These are phyloP conservation scores for Ladona fulva DNA, from an alignment of 1,140 invertebrate genomes.

Conservation along the genomic window DNA sequence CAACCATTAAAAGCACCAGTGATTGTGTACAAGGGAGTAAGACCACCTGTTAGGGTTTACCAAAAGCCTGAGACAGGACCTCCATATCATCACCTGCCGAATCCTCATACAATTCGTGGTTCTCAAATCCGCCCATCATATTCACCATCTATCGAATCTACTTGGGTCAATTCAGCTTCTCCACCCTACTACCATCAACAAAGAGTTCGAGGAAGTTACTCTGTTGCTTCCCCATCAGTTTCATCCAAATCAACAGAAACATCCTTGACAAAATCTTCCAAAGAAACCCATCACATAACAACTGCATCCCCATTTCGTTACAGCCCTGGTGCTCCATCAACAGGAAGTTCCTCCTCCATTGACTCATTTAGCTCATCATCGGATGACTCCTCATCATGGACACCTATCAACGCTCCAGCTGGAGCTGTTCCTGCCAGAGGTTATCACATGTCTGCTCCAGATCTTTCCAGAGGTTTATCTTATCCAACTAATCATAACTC, in stretches of 20 bases:
- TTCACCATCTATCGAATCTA: background rate
- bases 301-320: background rate
- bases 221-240: background rate
- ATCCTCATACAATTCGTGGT: background rate
- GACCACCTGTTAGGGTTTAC: conserved; percentile 19
- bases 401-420: conserved; percentile 28
- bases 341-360: background rate
- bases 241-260: background rate
- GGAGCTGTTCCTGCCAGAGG: conserved; percentile 26
- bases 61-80: conserved; percentile 17
- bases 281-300: background rate
- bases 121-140: background rate
- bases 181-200: background rate
- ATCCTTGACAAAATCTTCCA: background rate
- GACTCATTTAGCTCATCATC: background rate
- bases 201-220: background rate
- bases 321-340: background rate
- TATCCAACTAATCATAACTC: background rate
- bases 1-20: conserved; percentile 12
- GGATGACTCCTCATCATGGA: conserved; percentile 21
- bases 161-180: background rate
- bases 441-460: conserved; percentile 26
- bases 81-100: background rate
- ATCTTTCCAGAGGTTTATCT: conserved; percentile 19
- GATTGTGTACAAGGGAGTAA: conserved; percentile 18